Base-by-base conservation (phyloP, 1,140 invertebrate species). In the Drosophila subobscura region DNA sequence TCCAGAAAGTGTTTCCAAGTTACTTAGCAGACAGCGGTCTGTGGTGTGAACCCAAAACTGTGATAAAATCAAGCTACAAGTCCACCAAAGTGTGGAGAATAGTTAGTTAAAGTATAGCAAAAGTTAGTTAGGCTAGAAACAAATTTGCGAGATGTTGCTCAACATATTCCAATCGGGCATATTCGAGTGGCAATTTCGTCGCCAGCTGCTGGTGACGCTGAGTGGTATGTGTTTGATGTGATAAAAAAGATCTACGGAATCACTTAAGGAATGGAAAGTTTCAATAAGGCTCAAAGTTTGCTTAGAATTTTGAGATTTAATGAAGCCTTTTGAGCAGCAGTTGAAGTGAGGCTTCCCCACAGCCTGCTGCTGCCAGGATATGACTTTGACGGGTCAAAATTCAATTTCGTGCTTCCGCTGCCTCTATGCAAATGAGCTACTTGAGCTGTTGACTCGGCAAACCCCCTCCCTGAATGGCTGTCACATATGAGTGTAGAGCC, bases 161-260 rank as follows among this genome's bases (percentile, higher is more conserved):
- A 77, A 77, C 41, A 37, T 77, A 56, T 80, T 89, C 10, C 57
- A 78, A 10, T 51, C 72, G 52, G 81, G 81, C 50, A 86, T 86
- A 23, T 78, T 86, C 40, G 45, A 54, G 47, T 47, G 52, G 40
- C 63, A 89, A 55, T 91, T 51, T 49, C 84, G 85, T 10, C 73
- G 76, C 5, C 89, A 91, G 42, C 58, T 91, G 49, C 40, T 74
- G 40, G 81, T 79, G 2, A 74, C 89, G n/a, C 50, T 90, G 20
- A 90, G 89, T 63, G 89, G 89, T 91, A 89, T 47, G 77, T 58
- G 44, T 52, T 41, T n/a, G 3, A 12, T 16, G 5, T 53, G 44
- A 56, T 53, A 53, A 68, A 27, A 37, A 7, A 25, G 54, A 29
- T 70, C 47, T 16, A 52, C 54, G 23, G 46, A 14, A 47, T 42